A percentile compares a stretch with the other conserved stretches of the same genome.
Evolutionary conservation across 1,140 invertebrate genomes (phyloP).

Genomic region (Pseudomyrmex dendroicus): DNA sequence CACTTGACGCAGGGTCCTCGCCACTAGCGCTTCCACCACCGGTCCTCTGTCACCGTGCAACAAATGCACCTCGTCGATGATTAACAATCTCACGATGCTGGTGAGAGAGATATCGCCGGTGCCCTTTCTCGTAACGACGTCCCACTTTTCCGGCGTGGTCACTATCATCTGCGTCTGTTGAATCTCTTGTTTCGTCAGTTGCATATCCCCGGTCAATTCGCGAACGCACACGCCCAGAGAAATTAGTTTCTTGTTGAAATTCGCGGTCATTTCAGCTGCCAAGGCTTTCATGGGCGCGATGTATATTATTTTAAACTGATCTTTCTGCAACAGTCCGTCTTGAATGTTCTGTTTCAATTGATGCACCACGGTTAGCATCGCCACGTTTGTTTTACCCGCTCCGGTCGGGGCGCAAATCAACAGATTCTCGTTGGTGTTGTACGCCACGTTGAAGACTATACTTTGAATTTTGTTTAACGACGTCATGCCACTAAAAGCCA

Average conservation of each 20-base stretch:
- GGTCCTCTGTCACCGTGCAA: conserved; percentile 98
- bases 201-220: conserved; percentile 99
- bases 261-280: conserved; percentile 98
- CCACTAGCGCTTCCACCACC: conserved; percentile 98
- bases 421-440: conserved; percentile 98
- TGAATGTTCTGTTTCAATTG: conserved; percentile 95
- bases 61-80: conserved; percentile 99
- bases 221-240: conserved; percentile 93
- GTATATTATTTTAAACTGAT: conserved; percentile 99
- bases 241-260: conserved; percentile 92
- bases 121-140: conserved; percentile 98
- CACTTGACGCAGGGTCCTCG: conserved; percentile 96
- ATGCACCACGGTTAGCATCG: conserved; percentile 96
- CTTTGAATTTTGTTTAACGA: conserved; percentile 97
- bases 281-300: conserved; percentile 99
- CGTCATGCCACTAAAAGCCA: conserved; percentile 94
- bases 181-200: conserved; percentile 97
- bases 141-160: conserved; percentile 99
- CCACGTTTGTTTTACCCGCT: conserved; percentile 99
- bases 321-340: conserved; percentile 92
- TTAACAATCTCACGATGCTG: conserved; percentile 96
- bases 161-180: conserved; percentile 98
- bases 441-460: conserved; percentile 97
- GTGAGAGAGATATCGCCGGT: conserved; percentile 95
- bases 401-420: conserved; percentile 98